Base-by-base conservation (phyloP, 2,113 vertebrate genomes). In the Protomyctophum bolini region DNA sequence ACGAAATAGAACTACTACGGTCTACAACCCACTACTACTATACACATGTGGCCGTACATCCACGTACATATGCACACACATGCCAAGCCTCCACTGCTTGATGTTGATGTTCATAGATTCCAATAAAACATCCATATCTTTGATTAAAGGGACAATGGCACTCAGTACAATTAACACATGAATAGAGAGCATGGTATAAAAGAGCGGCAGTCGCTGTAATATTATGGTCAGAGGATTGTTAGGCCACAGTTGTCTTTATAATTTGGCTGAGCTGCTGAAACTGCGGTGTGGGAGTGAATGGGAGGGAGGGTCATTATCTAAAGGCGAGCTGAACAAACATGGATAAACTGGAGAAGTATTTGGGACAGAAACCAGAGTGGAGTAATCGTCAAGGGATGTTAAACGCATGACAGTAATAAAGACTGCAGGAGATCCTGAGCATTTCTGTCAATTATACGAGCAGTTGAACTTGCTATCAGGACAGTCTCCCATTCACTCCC, bases 221-320 rank as follows among this genome's bases (percentile, higher is more conserved):
- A 10, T 28, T 58, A 67, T 57, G 71, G 56, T 14, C 11, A 14
- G 66, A 54, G 60, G 49, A 76, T 74, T 86, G 80, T 77, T 75
- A 12, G 76, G 57, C 15, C 51, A 15, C 63, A 45, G 75, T 68
- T 80, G 71, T 81, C 49, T 45, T 49, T 61, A 45, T 4, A 55
- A 57, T 47, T 6, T 50, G 49, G 10, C 28, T 74, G 62, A 15
- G 64, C 41, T 66, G 75, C 63, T 70, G 60, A 73, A 65, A 73
- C 65, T 72, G 72, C 48, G 54, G 68, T 58, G 72, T 66, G 80
- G 84, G 86, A 85, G 84, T 72, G 62, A 65, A 1, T 11, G 80
- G 70, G 80, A 84, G 78, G 70, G 33, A 67, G 50, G 58, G 63
- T 69, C 50, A 46, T 71, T 75, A 83, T 82, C 76, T 75, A 47